A percentile compares a stretch with the other conserved stretches of the same genome.
phyloP scores from a whole-genome alignment of 2,888 invertebrate genomes.

The Peribatodes rhomboidaria region DNA sequence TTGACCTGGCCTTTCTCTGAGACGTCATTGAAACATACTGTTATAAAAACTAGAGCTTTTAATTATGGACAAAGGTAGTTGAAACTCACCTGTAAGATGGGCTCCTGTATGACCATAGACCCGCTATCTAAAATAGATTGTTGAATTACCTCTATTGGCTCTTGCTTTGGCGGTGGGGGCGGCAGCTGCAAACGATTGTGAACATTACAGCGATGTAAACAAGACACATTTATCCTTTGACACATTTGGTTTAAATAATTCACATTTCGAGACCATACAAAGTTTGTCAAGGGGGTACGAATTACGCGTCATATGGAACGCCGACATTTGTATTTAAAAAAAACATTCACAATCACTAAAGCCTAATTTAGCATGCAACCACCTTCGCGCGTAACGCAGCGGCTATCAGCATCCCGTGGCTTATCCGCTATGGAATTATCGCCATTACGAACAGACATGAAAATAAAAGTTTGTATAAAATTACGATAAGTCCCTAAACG shows the following conservation, averaged over 20 bases:
- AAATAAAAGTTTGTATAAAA: constrained; percentile 53
- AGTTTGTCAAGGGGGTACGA: no score
- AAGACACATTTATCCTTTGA: neutral
- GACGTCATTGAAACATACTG: no score
- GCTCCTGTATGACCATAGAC: constrained; percentile 75
- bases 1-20: no score
- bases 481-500: neutral
- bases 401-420: constrained; percentile 62
- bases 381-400: constrained; percentile 70
- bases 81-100: constrained; percentile 68
- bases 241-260: no score
- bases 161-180: constrained; percentile 72
- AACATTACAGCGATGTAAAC: constrained; percentile 16
- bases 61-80: neutral
- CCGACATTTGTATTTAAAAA: neutral
- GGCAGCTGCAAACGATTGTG: constrained; percentile 59
- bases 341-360: constrained; percentile 13
- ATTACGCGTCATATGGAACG: no score
- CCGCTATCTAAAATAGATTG: constrained; percentile 63
- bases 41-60: no score
- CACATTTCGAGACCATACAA: no score
- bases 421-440: constrained; percentile 60
- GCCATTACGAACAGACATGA: constrained; percentile 69
- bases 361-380: constrained; percentile 40
- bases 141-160: constrained; percentile 64